A percentile compares a stretch with the other conserved stretches of the same genome.
Conservation (phyloP, 2,888 invertebrate species). For the Hedya salicella region DNA sequence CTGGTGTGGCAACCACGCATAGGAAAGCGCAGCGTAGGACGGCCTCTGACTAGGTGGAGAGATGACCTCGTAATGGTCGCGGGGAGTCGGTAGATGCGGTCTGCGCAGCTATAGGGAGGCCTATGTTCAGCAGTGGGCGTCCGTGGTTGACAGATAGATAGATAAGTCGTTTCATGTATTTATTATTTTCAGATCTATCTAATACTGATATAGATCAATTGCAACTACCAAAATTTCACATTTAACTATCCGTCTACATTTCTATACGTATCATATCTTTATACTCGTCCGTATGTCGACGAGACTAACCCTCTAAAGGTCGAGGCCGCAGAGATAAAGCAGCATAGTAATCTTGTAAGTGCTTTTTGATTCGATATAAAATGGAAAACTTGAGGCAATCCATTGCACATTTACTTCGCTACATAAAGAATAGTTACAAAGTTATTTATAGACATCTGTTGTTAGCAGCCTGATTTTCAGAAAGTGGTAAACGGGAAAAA, state of each 20-base stretch:
- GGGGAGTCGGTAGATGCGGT: no score
- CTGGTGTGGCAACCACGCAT: no score
- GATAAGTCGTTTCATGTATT: no score
- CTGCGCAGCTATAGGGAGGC: no score
- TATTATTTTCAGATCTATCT: no score
- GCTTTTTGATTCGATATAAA: background rate
- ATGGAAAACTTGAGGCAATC: background rate
- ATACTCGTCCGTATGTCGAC: background rate
- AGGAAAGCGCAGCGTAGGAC: no score
- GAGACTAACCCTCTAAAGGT: conserved; percentile 2
- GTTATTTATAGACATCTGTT: conserved; percentile 12
- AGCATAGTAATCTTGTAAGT: conserved; percentile 1
- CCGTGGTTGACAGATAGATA: no score
- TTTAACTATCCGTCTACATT: background rate
- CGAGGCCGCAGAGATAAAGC: background rate
- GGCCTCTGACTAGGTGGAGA: no score
- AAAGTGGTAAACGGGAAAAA: conserved; percentile 21
- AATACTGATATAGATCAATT: no score
- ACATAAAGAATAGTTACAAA: conserved; percentile 6
- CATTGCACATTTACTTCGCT: conserved; percentile 1
- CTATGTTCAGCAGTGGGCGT: no score
- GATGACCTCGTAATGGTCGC: no score
- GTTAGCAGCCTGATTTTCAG: background rate
- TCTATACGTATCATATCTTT: background rate
- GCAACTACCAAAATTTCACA: no score